These are phyloP conservation scores for Ips typographus DNA, from an alignment of 1,140 invertebrate genomes.

Conservation along the genomic window DNA sequence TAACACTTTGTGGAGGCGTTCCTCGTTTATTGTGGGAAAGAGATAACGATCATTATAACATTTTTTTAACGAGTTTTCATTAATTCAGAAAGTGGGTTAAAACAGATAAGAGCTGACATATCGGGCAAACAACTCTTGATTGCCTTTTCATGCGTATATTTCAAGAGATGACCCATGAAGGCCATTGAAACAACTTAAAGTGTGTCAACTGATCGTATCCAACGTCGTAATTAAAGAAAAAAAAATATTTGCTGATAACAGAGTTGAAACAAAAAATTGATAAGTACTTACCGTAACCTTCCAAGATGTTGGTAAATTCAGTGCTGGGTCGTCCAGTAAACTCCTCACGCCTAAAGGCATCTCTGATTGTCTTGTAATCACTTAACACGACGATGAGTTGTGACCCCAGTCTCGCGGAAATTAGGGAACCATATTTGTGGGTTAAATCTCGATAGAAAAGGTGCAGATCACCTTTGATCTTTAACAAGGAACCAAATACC, in stretches of 20 bases:
- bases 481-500: constrained; percentile 78
- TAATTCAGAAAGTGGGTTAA: constrained; percentile 36
- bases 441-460: constrained; percentile 74
- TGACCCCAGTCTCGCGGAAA: constrained; percentile 77
- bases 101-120: constrained; percentile 23
- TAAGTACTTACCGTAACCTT: constrained; percentile 81
- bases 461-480: constrained; percentile 74
- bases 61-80: constrained; percentile 13
- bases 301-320: constrained; percentile 81
- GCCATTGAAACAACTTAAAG: constrained; percentile 31
- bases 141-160: constrained; percentile 39
- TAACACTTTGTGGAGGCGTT: constrained; percentile 11
- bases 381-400: constrained; percentile 82
- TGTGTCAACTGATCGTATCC: constrained; percentile 40
- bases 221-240: not conserved
- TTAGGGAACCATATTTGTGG: constrained; percentile 75
- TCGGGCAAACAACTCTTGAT: constrained; percentile 35
- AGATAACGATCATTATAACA: not conserved
- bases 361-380: constrained; percentile 80
- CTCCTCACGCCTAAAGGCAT: constrained; percentile 80
- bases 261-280: constrained; percentile 5
- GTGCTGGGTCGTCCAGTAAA: constrained; percentile 83
- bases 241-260: constrained; percentile 14
- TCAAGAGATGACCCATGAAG: constrained; percentile 41
- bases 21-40: not conserved